phyloP scores from a whole-genome alignment of 2,797 vertebrate genomes.

The Chloroceryle amazona region DNA sequence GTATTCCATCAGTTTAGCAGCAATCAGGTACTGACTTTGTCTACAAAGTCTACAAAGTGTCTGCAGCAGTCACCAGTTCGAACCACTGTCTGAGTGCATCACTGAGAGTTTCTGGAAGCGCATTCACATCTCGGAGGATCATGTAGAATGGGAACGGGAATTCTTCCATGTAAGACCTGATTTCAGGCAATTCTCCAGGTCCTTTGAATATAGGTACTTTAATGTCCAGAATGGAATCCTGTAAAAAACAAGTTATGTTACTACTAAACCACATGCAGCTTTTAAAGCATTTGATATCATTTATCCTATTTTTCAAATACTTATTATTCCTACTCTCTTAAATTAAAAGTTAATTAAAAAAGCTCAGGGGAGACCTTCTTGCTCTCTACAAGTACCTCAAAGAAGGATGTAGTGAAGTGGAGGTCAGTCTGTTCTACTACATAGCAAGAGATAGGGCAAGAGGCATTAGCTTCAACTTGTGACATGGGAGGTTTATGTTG shows the following conservation, averaged over 20 bases:
- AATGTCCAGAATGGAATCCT: slow-evolving; percentile 99
- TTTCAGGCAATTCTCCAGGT: slow-evolving; percentile 93
- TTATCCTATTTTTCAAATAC: neutral
- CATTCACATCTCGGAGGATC: slow-evolving; percentile 93
- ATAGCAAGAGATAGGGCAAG: neutral
- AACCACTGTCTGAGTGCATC: slow-evolving; percentile 98
- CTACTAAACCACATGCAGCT: neutral
- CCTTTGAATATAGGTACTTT: slow-evolving; percentile 97
- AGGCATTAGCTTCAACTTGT: neutral
- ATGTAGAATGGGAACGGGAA: slow-evolving; percentile 98
- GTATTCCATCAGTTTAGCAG: neutral
- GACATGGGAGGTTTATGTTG: neutral
- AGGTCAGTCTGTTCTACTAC: neutral
- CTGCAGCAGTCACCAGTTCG: slow-evolving; percentile 92
- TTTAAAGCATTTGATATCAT: neutral
- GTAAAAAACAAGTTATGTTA: neutral
- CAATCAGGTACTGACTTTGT: neutral
- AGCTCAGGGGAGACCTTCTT: neutral
- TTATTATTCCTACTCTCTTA: neutral
- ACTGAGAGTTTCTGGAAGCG: slow-evolving; percentile 94
- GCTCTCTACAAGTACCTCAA: neutral
- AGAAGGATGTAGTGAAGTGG: neutral
- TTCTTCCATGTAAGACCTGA: slow-evolving; percentile 97
- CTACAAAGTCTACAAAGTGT: slow-evolving; percentile 72
- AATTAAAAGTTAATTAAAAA: neutral